These are phyloP conservation scores for Cydia pomonella DNA, from an alignment of 1,140 invertebrate species.

Conservation along the genomic window DNA sequence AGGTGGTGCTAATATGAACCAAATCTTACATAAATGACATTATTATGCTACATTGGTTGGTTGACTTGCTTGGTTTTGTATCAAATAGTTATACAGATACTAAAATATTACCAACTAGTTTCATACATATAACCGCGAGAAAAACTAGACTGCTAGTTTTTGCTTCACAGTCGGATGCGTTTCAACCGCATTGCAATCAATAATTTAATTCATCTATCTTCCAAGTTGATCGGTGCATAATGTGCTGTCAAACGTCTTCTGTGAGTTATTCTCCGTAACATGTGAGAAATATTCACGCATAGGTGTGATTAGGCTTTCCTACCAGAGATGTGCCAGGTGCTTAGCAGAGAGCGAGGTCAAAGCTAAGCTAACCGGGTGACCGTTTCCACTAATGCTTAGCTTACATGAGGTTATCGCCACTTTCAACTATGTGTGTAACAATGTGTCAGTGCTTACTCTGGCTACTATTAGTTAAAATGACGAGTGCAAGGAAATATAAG, in stretches of 20 bases:
- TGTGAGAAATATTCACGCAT: background rate
- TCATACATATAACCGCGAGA: background rate
- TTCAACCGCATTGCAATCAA: conserved; percentile 4
- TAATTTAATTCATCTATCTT: background rate
- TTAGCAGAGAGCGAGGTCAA: background rate
- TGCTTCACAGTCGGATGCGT: background rate
- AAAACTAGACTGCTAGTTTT: background rate
- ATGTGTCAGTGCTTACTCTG: too few relatives aligned
- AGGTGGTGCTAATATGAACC: background rate
- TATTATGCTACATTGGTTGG: background rate
- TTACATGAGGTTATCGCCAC: background rate
- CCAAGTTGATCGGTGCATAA: background rate
- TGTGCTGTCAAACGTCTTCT: background rate
- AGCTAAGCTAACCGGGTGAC: background rate
- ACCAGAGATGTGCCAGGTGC: background rate
- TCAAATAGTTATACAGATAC: background rate
- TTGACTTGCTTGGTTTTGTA: background rate
- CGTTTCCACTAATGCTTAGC: background rate
- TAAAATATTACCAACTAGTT: background rate
- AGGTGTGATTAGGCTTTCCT: background rate
- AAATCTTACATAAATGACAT: background rate
- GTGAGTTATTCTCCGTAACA: background rate
- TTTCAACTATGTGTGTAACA: too few relatives aligned
- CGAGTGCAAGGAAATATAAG: too few relatives aligned
- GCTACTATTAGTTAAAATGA: too few relatives aligned